These are phyloP conservation scores for Epinephelus awoara DNA, from an alignment of 2,797 vertebrate species.

Conservation along the genomic window DNA sequence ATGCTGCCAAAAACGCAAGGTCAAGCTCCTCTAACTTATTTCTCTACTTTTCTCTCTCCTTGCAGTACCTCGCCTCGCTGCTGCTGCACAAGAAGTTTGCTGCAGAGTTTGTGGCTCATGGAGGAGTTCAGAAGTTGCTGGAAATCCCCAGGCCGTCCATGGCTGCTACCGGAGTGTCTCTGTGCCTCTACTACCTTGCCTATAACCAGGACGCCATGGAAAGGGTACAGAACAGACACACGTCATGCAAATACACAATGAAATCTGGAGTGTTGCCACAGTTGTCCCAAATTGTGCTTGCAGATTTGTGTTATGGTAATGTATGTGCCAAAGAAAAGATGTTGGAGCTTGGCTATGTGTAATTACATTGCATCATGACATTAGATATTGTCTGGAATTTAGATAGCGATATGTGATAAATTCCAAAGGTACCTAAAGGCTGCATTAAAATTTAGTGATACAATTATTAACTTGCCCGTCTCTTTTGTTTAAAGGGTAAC, in stretches of 20 bases:
- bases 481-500: not conserved
- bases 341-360: not conserved
- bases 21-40: not conserved
- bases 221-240: constrained; percentile 85
- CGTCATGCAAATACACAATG: not conserved
- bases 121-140: constrained; percentile 96
- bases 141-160: constrained; percentile 98
- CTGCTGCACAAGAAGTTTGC: constrained; percentile 99
- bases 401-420: not conserved
- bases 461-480: not conserved
- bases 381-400: not conserved
- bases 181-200: constrained; percentile 98
- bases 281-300: not conserved
- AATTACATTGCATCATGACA: not conserved
- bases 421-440: not conserved
- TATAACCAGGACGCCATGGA: constrained; percentile 99
- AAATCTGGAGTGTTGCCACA: not conserved
- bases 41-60: not conserved
- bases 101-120: constrained; percentile 98
- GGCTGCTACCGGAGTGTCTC: constrained; percentile 98
- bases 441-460: not conserved
- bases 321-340: not conserved
- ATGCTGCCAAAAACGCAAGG: not conserved
- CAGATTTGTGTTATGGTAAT: not conserved
- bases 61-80: constrained; percentile 95